Evolutionary conservation across 2,888 invertebrate species (phyloP).

Genomic region (Serrognathus titanus): DNA sequence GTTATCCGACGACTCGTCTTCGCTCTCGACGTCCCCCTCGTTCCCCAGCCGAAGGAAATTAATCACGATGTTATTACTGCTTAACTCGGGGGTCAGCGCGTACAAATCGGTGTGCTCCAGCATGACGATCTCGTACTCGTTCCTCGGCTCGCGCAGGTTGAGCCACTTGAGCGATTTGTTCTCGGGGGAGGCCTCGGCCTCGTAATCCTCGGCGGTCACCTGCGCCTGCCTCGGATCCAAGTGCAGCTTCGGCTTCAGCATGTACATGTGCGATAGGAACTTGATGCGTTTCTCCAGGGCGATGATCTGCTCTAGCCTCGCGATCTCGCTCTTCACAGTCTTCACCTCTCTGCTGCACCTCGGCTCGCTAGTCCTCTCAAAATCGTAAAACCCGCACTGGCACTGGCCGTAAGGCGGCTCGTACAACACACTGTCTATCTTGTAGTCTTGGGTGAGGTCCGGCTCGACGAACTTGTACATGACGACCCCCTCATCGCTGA

Average conservation of each 20-base stretch:
- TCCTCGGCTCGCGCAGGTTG: conserved; percentile 15
- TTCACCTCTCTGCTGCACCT: conserved; percentile 4
- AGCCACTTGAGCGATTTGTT: conserved; percentile 19
- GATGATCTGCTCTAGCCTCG: conserved; percentile 7
- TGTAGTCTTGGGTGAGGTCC: conserved; percentile 3
- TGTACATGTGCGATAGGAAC: background rate
- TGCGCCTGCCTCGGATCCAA: background rate
- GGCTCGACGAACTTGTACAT: conserved; percentile 6
- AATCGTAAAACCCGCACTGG: conserved; percentile 29
- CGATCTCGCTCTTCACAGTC: conserved; percentile 3
- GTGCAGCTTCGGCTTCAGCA: background rate
- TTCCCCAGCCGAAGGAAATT: background rate
- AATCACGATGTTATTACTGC: background rate
- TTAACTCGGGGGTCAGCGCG: conserved; percentile 1
- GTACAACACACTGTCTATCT: conserved; percentile 35
- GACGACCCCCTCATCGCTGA: conserved; percentile 14
- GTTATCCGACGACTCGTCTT: background rate
- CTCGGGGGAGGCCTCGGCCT: background rate
- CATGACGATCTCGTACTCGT: conserved; percentile 23
- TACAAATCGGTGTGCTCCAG: conserved; percentile 15
- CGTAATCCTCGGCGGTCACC: background rate
- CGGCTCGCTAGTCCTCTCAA: background rate
- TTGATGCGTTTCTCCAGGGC: conserved; percentile 2
- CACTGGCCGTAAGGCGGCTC: conserved; percentile 39
- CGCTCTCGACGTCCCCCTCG: background rate